Conservation (phyloP, 2,888 invertebrate species). For the Gymnosoma rotundatum region DNA sequence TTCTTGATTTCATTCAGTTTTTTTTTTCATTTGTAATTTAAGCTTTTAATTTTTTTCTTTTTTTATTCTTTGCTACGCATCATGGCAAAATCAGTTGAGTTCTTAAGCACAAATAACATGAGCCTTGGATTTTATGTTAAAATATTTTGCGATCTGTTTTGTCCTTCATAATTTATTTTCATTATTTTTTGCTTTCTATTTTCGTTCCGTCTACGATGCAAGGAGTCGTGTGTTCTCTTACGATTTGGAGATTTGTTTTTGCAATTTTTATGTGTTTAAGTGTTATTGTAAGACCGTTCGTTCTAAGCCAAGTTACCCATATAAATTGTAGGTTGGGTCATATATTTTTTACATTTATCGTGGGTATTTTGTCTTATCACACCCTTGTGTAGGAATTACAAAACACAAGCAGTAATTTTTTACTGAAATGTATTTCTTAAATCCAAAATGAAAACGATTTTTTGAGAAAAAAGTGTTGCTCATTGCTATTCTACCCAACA, state of each 20-base stretch:
- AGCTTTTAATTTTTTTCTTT: conserved; percentile 40
- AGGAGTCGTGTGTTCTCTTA: conserved; percentile 55
- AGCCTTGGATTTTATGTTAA: conserved; percentile 59
- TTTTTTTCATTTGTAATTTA: conserved; percentile 52
- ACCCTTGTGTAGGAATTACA: conserved; percentile 73
- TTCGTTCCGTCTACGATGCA: background rate
- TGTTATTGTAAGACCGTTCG: conserved; percentile 12
- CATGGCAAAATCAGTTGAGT: conserved; percentile 22
- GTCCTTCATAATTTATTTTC: conserved; percentile 62
- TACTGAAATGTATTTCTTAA: conserved; percentile 27
- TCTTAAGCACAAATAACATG: conserved; percentile 60
- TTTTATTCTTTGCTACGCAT: conserved; percentile 23
- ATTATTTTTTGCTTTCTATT: conserved; percentile 18
- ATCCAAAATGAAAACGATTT: conserved; percentile 20
- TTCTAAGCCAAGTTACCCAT: conserved; percentile 28
- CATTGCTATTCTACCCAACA: conserved; percentile 59
- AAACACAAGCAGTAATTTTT: conserved; percentile 39
- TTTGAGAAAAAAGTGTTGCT: conserved; percentile 11
- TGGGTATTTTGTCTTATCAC: conserved; percentile 80
- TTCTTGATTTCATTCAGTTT: no score
- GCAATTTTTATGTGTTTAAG: conserved; percentile 14
- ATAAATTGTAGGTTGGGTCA: conserved; percentile 72
- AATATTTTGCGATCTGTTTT: conserved; percentile 59
- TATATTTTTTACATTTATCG: conserved; percentile 81
- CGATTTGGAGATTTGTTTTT: conserved; percentile 57